Conservation (phyloP, 53 echinoderm and acorn worm genomes). For the Mesocentrotus franciscanus region DNA sequence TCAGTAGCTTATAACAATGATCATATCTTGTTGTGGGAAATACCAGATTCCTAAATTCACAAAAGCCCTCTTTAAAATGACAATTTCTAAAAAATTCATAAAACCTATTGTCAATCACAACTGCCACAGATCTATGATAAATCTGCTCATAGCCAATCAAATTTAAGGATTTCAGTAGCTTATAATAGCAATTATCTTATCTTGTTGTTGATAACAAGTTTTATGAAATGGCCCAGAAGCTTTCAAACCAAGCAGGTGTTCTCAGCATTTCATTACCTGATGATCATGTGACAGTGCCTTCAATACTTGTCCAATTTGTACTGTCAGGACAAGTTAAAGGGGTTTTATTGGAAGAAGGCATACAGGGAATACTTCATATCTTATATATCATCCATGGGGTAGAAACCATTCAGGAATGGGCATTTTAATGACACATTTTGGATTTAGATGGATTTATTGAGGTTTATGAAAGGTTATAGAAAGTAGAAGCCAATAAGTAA, state of each 20-base stretch:
- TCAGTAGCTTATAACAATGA: too few relatives aligned
- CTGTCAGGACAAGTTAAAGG: conserved; percentile 3
- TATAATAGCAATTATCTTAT: too few relatives aligned
- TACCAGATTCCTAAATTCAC: background rate
- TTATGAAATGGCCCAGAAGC: background rate
- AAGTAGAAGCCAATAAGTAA: background rate
- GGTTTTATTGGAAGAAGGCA: background rate
- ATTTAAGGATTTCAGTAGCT: too few relatives aligned
- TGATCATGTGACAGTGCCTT: background rate
- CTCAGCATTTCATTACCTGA: background rate
- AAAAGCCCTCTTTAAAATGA: background rate
- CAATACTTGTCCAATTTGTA: conserved; percentile 18
- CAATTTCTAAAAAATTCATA: too few relatives aligned
- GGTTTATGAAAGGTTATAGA: background rate
- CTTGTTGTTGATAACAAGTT: too few relatives aligned
- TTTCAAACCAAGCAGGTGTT: background rate
- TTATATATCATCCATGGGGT: background rate
- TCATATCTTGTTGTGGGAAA: background rate
- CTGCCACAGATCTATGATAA: too few relatives aligned
- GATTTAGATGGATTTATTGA: background rate
- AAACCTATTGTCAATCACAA: too few relatives aligned
- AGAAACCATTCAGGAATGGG: background rate
- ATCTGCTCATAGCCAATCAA: too few relatives aligned
- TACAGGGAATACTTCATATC: background rate
- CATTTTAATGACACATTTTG: background rate